Conservation (phyloP, 2,797 vertebrate genomes). For the Pseudotriccus pelzelni region DNA sequence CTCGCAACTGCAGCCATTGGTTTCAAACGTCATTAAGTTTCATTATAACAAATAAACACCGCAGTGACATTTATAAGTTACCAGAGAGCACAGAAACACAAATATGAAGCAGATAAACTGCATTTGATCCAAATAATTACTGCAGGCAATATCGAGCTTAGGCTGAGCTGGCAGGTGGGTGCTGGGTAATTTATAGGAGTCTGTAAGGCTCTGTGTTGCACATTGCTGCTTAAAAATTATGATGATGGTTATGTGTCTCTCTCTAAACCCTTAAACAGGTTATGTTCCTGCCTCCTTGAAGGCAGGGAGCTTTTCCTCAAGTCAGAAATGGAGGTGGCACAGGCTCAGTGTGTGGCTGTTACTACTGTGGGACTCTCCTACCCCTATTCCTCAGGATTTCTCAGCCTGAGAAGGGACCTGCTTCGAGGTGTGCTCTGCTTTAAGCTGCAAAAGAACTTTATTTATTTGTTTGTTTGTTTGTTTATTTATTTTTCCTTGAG, state of each 20-base stretch:
- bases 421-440: background rate
- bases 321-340: background rate
- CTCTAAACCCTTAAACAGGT: constrained; percentile 56
- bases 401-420: background rate
- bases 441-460: background rate
- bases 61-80: constrained; percentile 83
- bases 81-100: constrained; percentile 78
- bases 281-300: background rate
- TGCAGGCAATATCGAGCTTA: constrained; percentile 78
- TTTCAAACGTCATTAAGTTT: constrained; percentile 79
- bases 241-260: constrained; percentile 68
- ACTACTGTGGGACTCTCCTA: background rate
- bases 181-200: constrained; percentile 77
- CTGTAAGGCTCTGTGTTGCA: constrained; percentile 65
- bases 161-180: constrained; percentile 77
- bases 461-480: background rate
- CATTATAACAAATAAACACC: constrained; percentile 82
- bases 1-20: constrained; percentile 65
- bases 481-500: background rate
- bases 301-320: constrained; percentile 1
- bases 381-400: background rate
- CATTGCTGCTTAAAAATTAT: constrained; percentile 52
- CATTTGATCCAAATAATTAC: constrained; percentile 83
- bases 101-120: constrained; percentile 82
- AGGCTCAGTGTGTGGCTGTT: background rate